Conservation (phyloP, 2,888 invertebrate genomes). For the Isotomurus palustris region DNA sequence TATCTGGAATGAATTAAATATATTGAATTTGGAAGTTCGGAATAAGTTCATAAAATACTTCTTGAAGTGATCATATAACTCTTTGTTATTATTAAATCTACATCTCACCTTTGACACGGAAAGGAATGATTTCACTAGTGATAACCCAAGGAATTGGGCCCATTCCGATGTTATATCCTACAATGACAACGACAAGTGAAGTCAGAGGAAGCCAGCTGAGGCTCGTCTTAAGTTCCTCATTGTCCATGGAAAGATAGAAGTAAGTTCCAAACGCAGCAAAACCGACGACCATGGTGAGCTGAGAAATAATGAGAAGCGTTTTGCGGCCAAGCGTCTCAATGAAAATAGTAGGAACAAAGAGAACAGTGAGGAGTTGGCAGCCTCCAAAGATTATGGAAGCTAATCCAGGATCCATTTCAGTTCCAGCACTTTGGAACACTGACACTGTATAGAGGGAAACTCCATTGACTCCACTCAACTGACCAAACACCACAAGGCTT, state of each 20-base stretch:
- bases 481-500: slow-evolving; percentile 31
- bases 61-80: too few species aligned
- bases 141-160: slow-evolving; percentile 40
- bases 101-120: slow-evolving; percentile 29
- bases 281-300: slow-evolving; percentile 28
- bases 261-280: slow-evolving; percentile 30
- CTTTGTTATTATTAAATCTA: background rate
- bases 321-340: slow-evolving; percentile 33
- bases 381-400: slow-evolving; percentile 33
- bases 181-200: slow-evolving; percentile 24
- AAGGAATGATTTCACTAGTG: slow-evolving; percentile 32
- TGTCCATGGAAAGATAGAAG: slow-evolving; percentile 29
- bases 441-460: slow-evolving; percentile 25
- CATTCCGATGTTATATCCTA: slow-evolving; percentile 36
- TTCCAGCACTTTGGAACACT: slow-evolving; percentile 31
- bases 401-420: slow-evolving; percentile 20
- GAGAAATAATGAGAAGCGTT: slow-evolving; percentile 29
- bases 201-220: slow-evolving; percentile 30
- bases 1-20: slow-evolving; percentile 12
- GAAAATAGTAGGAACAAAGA: slow-evolving; percentile 29
- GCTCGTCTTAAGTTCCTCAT: slow-evolving; percentile 11
- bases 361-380: slow-evolving; percentile 31
- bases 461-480: slow-evolving; percentile 35
- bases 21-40: too few species aligned
- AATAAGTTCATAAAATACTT: too few species aligned